Conservation (phyloP, 2,797 vertebrate species). For the Micrastur ruficollis region DNA sequence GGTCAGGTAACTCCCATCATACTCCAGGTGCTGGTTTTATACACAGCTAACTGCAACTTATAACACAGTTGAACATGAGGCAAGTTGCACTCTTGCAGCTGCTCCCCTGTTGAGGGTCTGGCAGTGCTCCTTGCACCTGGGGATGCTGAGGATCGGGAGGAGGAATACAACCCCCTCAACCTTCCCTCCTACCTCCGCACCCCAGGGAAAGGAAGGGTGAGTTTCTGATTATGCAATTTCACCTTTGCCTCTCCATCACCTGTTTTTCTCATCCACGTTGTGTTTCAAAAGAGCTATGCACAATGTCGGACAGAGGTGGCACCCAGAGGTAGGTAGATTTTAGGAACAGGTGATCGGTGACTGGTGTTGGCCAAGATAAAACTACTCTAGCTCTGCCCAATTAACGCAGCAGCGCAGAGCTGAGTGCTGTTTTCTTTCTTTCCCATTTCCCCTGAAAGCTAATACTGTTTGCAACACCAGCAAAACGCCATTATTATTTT, state of each 20-base stretch:
- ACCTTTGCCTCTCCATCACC: neutral
- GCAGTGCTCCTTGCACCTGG: neutral
- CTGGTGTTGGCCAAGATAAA: neutral
- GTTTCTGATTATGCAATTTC: neutral
- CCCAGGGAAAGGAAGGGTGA: neutral
- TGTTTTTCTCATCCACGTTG: neutral
- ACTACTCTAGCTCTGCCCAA: neutral
- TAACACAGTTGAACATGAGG: neutral
- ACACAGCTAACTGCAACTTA: neutral
- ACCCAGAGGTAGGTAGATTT: neutral
- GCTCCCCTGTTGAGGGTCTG: neutral
- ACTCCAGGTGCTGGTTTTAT: neutral
- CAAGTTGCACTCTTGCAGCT: neutral
- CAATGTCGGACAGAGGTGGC: fast-evolving
- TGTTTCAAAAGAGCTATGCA: neutral
- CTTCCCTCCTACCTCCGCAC: neutral
- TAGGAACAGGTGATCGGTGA: neutral
- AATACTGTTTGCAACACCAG: neutral
- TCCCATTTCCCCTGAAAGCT: neutral
- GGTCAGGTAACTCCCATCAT: neutral
- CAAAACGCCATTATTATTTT: neutral
- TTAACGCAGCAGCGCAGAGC: neutral
- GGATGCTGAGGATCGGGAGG: neutral
- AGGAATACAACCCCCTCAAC: neutral
- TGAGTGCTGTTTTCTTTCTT: neutral